Evolutionary conservation across 2,797 vertebrate species (phyloP).

Genomic region (Girardinus metallicus): DNA sequence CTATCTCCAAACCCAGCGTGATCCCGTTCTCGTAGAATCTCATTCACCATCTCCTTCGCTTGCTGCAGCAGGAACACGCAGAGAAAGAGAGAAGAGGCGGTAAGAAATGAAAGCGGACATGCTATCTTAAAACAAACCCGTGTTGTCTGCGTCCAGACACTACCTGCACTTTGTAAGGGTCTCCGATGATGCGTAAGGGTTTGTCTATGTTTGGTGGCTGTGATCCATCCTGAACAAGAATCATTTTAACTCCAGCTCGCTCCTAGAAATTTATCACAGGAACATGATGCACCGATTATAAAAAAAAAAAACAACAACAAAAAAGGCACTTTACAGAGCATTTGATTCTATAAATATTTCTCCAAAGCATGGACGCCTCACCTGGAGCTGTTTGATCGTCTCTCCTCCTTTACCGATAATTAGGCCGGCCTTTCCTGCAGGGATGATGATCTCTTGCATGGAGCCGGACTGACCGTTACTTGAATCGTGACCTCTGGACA

Average conservation of each 20-base stretch:
- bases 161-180: constrained; percentile 97
- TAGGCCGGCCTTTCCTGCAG: constrained; percentile 88
- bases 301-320: background rate
- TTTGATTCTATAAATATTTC: background rate
- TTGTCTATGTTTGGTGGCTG: constrained; percentile 95
- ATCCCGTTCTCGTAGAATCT: constrained; percentile 91
- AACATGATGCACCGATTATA: background rate
- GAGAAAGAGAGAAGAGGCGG: background rate
- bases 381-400: constrained; percentile 96
- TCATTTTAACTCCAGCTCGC: constrained; percentile 96
- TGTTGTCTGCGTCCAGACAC: accelerated
- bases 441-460: constrained; percentile 94
- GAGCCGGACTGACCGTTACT: constrained; percentile 89
- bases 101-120: background rate
- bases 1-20: constrained; percentile 88
- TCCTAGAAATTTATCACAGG: constrained; percentile 76
- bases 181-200: constrained; percentile 93
- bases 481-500: constrained; percentile 89
- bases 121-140: background rate
- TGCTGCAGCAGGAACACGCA: constrained; percentile 78
- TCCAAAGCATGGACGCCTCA: constrained; percentile 45
- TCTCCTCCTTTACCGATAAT: constrained; percentile 96
- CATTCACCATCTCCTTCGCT: constrained; percentile 97
- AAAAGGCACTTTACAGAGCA: background rate
- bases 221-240: constrained; percentile 94